Evolutionary conservation across 2,113 vertebrate genomes (phyloP).

Genomic region (Anser cygnoides): DNA sequence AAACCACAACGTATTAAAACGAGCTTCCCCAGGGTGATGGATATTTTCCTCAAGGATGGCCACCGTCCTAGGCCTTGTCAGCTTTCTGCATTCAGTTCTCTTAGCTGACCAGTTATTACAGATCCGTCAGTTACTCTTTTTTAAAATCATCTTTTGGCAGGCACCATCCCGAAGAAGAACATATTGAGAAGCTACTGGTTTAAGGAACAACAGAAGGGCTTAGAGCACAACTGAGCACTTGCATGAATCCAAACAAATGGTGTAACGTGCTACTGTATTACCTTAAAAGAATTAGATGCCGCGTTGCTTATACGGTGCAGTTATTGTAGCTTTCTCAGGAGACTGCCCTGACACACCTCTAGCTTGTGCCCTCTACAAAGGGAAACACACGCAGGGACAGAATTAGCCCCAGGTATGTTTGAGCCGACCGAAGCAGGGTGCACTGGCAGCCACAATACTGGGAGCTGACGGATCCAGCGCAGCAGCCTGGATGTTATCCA

Average conservation of each 20-base stretch:
- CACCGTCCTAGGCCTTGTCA: background rate
- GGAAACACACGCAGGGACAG: fast-evolving
- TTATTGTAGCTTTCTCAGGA: background rate
- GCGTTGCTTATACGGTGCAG: background rate
- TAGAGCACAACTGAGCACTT: background rate
- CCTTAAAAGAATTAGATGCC: background rate
- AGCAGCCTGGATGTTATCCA: slow-evolving; percentile 46
- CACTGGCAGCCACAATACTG: background rate
- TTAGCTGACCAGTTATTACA: background rate
- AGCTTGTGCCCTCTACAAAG: background rate
- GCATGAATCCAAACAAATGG: background rate
- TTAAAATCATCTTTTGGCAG: background rate
- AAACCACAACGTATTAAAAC: background rate
- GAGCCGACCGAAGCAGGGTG: background rate
- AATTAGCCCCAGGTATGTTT: background rate
- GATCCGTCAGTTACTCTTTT: background rate
- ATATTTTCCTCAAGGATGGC: background rate
- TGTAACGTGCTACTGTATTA: background rate
- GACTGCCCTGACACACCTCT: background rate
- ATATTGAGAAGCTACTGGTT: background rate
- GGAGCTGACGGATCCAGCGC: background rate
- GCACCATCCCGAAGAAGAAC: background rate
- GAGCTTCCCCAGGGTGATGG: background rate
- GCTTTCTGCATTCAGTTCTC: background rate
- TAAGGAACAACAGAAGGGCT: background rate